A percentile compares a stretch with the other conserved stretches of the same genome.
Conservation (phyloP, 2,888 invertebrate species). For the Charanyca ferruginea region DNA sequence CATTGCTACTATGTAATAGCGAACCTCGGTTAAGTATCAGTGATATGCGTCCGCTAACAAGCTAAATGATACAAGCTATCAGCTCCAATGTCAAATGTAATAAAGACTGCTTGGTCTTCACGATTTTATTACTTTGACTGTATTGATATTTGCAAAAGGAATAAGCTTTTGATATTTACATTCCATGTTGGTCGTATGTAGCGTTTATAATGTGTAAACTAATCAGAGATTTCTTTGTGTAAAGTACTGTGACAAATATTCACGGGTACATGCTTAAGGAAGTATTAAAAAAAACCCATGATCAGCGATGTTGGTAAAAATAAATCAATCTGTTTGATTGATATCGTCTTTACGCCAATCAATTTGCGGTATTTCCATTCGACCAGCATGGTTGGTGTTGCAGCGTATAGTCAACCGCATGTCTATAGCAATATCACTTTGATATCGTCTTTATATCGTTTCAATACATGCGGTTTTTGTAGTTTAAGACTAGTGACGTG, state of each 20-base stretch:
- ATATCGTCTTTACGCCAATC: conserved; percentile 62
- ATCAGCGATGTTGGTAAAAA: conserved; percentile 43
- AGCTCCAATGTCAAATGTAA: conserved; percentile 65
- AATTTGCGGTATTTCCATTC: conserved; percentile 60
- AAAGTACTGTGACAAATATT: not conserved
- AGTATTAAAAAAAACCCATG: conserved; percentile 43
- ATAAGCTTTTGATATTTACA: conserved; percentile 11
- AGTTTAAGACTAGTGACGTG: not conserved
- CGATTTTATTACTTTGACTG: conserved; percentile 51
- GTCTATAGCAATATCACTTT: not conserved
- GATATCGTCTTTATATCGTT: conserved; percentile 2
- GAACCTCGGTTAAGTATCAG: conserved; percentile 69
- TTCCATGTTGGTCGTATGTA: not conserved
- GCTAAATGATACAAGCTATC: conserved; percentile 65
- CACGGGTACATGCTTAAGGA: conserved; percentile 7
- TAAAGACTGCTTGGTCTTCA: conserved; percentile 59
- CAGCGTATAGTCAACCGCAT: conserved; percentile 1
- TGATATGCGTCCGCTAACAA: conserved; percentile 70
- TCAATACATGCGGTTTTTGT: conserved; percentile 2
- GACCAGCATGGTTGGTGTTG: conserved; percentile 26
- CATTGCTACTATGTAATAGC: conserved; percentile 74
- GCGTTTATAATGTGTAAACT: conserved; percentile 2
- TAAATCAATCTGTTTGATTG: no score
- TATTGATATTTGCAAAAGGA: conserved; percentile 49
- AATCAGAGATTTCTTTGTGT: conserved; percentile 1